Evolutionary conservation across 2,888 invertebrate species (phyloP), one percentile per base, ranked within the genome.

Genomic region (Chouioia cunea): DNA sequence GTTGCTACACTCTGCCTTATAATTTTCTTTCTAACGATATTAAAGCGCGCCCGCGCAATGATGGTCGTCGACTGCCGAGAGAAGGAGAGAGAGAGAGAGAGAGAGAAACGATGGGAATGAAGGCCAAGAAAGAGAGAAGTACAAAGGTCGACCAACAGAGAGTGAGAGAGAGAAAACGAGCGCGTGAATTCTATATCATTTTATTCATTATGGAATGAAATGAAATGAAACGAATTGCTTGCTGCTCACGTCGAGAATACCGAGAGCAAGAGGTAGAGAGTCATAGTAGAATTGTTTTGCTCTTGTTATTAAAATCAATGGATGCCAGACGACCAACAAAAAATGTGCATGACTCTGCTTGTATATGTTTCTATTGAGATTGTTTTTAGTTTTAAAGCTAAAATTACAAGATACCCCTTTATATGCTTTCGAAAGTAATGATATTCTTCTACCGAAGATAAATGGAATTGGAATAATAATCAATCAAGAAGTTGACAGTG

Each of bases 11-110:
- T 72, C 60, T 48, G 72, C 74, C 73, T 76, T 77, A 67, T 77
- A 76, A 77, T 76, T 77, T 76, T 15, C 62, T 67, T 65, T 73
- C 71, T 75, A 75, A 74, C 76, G 73, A 76, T 75, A 75, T 74
- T 66, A 73, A 74, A 57, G 65, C 71, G 58, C 50, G 57, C 57
- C 27, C 18, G 57, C 44, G 68, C 64, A 67, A 53, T 59, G 59
- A 64, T 53, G 59, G 20, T 23, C 56, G 60, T 36, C 36, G 36
- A 48, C 44, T 56, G n/a, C 27, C 16, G 36, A 20, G 36, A 14
- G 46, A 22, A 4, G 16, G 18, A 16, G 16, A 18, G 48, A 27
- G 23, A 56, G 23, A 16, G 48, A 36, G 15, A 4, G 27, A 23
- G 27, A 27, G 48, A 16, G 48, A 27, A 10, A n/a, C 23, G 54